These are phyloP conservation scores for Sycophila texana DNA, from an alignment of 2,888 invertebrate genomes.

Conservation along the genomic window DNA sequence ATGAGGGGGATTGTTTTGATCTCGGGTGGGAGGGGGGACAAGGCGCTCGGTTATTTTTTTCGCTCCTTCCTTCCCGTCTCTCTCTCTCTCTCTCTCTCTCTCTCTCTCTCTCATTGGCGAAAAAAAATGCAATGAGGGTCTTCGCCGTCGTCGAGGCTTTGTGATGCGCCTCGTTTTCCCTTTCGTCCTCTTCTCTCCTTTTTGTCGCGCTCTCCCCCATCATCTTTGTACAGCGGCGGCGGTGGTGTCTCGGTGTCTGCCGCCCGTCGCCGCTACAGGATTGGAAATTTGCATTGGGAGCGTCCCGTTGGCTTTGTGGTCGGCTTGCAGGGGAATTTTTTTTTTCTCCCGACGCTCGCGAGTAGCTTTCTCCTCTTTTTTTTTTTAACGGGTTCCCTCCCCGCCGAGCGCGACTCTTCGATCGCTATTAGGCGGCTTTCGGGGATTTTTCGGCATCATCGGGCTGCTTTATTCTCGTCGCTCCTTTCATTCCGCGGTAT, in stretches of 20 bases:
- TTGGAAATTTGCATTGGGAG: constrained; percentile 36
- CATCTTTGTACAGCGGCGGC: background rate
- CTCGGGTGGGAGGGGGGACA: constrained; percentile 3
- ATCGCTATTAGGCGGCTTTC: background rate
- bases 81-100: background rate
- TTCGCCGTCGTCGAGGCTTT: constrained; percentile 11
- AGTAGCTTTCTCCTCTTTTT: background rate
- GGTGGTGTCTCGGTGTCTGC: background rate
- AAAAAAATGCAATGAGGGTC: constrained; percentile 17
- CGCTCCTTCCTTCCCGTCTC: constrained; percentile 1
- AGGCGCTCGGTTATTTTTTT: constrained; percentile 15
- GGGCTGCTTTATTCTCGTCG: background rate
- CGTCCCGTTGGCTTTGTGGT: constrained; percentile 2
- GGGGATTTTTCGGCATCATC: background rate
- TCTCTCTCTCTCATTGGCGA: background rate
- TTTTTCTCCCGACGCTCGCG: background rate
- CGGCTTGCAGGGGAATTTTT: constrained; percentile 3
- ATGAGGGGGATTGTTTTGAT: constrained; percentile 29
- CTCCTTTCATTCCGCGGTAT: background rate
- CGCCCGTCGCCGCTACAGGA: constrained; percentile 1
- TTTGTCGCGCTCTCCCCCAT: constrained; percentile 1
- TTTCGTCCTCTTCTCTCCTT: constrained; percentile 9
- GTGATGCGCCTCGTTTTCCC: constrained; percentile 15
- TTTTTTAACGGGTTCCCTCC: background rate
- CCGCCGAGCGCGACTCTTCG: background rate